phyloP scores from a whole-genome alignment of 2,797 vertebrate genomes.

The Lagorchestes hirsutus region DNA sequence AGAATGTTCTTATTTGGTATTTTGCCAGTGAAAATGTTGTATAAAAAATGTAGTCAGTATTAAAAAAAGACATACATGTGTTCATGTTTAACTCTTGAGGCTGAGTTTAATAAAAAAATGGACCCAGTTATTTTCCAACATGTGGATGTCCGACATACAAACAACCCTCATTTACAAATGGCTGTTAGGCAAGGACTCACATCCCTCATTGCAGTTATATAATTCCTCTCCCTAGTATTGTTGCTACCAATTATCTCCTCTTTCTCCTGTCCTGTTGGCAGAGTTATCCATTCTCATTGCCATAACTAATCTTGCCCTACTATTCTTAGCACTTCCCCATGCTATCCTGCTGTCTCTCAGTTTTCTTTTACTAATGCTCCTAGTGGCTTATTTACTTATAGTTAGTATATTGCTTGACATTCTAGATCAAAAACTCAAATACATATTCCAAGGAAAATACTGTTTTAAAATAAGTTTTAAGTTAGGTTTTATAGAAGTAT shows the following conservation, averaged over 20 bases:
- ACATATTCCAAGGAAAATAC: constrained; percentile 6
- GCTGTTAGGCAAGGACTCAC: background rate
- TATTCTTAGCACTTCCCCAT: background rate
- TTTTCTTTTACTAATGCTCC: constrained; percentile 1
- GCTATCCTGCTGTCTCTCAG: background rate
- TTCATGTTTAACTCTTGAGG: constrained; percentile 41
- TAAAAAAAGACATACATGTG: constrained; percentile 25
- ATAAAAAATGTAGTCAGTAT: constrained; percentile 22
- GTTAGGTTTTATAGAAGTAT: background rate
- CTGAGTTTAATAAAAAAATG: constrained; percentile 34
- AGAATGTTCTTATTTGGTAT: constrained; percentile 25
- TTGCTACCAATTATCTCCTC: background rate
- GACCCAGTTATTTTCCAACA: background rate
- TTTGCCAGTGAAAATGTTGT: constrained; percentile 30
- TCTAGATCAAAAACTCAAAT: constrained; percentile 14
- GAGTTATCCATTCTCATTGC: background rate
- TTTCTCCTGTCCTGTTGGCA: background rate
- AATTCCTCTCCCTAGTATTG: background rate
- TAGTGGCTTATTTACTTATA: constrained; percentile 1
- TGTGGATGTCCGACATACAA: constrained; percentile 31
- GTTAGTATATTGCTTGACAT: background rate
- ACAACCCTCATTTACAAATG: background rate
- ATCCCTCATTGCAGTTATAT: background rate
- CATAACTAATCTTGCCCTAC: background rate
- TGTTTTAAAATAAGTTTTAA: background rate